Percentiles rank a stretch among this genome's conserved stretches.
Evolutionary conservation across 2,888 invertebrate species (phyloP).

Genomic region (Apotomis capreana): DNA sequence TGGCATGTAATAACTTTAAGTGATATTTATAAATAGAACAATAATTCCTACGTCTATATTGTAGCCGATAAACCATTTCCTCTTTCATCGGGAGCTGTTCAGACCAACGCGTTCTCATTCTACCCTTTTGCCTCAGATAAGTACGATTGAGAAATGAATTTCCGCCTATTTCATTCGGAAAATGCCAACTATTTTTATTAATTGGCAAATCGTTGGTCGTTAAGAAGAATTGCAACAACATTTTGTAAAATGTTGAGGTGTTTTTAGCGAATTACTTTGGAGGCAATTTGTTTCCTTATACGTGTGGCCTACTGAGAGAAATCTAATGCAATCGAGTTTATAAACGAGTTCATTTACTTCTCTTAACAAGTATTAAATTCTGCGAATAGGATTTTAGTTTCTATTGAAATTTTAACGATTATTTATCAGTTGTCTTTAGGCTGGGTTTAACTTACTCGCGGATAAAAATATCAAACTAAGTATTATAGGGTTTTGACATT

Average conservation of each 20-base stretch:
- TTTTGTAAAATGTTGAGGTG: constrained; percentile 20
- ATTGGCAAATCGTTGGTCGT: constrained; percentile 16
- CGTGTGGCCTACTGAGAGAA: constrained; percentile 10
- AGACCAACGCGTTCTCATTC: not conserved
- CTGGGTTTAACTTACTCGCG: too few relatives aligned
- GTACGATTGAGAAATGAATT: constrained; percentile 19
- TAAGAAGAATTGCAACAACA: constrained; percentile 2
- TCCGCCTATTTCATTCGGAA: not conserved
- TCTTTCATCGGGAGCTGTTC: not conserved
- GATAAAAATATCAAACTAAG: too few relatives aligned
- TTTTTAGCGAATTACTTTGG: not conserved
- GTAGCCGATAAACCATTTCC: not conserved
- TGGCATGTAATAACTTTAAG: constrained; percentile 19
- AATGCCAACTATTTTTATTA: constrained; percentile 14
- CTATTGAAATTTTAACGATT: not conserved
- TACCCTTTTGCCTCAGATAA: not conserved
- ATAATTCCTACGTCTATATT: not conserved
- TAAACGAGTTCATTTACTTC: not conserved
- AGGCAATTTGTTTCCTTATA: constrained; percentile 16
- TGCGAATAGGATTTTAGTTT: not conserved
- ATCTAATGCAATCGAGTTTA: constrained; percentile 12
- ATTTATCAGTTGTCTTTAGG: too few relatives aligned
- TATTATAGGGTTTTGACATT: too few relatives aligned
- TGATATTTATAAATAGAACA: constrained; percentile 10
- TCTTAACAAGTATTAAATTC: not conserved